Base-by-base conservation (phyloP, 64 coral and sea anemone genomes). In the Stylophora pistillata region DNA sequence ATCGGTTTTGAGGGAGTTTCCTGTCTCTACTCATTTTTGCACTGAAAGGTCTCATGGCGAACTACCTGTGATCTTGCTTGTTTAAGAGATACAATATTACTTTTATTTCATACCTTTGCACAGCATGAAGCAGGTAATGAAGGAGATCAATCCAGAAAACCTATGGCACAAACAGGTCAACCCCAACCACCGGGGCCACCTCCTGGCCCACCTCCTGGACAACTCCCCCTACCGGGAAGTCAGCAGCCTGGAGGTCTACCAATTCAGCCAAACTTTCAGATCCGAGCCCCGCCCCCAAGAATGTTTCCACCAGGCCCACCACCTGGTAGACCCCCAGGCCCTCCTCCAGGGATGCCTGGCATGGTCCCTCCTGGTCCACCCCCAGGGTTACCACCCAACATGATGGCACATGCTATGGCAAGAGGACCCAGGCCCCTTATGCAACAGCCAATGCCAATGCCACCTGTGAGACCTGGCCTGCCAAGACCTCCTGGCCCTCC, bases 281-380 rank as follows among this genome's bases (percentile, higher is more conserved):
- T 96, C 61, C 88, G 91, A 33, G 86, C 91, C 59, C 95, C 95
- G 33, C 94, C 89, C 89, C 88, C 56, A 80, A 91, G 94, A 29
- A 88, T 99, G 87, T 95, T 99, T 23, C 97, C 97, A 9, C 97
- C 93, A 33, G 97, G 97, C 52, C 97, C 97, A 68, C 97, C 97
- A 15, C 97, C 97, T 59, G 77, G 91, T 16, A 85, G 97, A 32
- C 97, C 97, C 25, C 93, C 93, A 53, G 93, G 93, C 65, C 88
- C 88, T 65, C 92, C 87, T 58, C 87, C 79, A 56, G 79, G 92
- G 15, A 83, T 93, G 78, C 80, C 87, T 27, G 92, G 92, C 5
- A 74, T 71, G 58, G 69, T 86, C 18, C 93, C 93, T 26, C 97
- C 93, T 69, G 90, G 97, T 29, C 95, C 95, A 32, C 95, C 95